These are phyloP conservation scores for Aradus depressus DNA, from an alignment of 2,888 invertebrate genomes.

Conservation along the genomic window DNA sequence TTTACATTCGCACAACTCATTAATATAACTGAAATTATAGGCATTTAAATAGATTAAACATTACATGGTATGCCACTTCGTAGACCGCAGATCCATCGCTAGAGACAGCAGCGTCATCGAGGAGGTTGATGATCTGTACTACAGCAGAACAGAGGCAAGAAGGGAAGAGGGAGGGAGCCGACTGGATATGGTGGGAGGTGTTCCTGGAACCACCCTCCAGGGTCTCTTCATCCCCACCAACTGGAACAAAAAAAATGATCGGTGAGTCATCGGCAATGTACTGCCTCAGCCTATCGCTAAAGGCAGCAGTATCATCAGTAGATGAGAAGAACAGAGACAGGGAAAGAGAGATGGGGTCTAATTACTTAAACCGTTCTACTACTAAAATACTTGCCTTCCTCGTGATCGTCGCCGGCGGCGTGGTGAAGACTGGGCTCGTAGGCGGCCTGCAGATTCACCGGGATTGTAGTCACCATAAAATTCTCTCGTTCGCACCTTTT, in stretches of 20 bases:
- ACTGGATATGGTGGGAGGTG: conserved; percentile 70
- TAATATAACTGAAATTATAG: background rate
- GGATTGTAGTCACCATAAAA: conserved; percentile 89
- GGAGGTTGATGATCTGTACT: conserved; percentile 81
- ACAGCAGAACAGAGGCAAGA: conserved; percentile 93
- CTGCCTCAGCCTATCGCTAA: no score
- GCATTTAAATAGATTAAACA: background rate
- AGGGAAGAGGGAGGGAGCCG: conserved; percentile 91
- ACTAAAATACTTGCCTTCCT: conserved; percentile 51
- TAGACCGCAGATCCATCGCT: conserved; percentile 91
- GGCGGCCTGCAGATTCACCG: conserved; percentile 88
- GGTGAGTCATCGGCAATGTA: no score
- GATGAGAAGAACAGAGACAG: background rate
- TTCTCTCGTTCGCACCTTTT: conserved; percentile 89
- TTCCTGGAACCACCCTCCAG: conserved; percentile 54
- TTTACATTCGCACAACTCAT: no score
- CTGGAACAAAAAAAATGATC: background rate
- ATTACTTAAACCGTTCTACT: background rate
- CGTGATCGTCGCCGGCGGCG: conserved; percentile 73
- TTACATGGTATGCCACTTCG: conserved; percentile 87
- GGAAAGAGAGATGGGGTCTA: no score
- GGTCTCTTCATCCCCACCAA: conserved; percentile 45
- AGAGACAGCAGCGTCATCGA: conserved; percentile 94
- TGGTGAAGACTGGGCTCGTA: conserved; percentile 88
- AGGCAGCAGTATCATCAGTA: background rate